These are phyloP conservation scores for Grus americana DNA, from an alignment of 2,113 vertebrate genomes.

Conservation along the genomic window DNA sequence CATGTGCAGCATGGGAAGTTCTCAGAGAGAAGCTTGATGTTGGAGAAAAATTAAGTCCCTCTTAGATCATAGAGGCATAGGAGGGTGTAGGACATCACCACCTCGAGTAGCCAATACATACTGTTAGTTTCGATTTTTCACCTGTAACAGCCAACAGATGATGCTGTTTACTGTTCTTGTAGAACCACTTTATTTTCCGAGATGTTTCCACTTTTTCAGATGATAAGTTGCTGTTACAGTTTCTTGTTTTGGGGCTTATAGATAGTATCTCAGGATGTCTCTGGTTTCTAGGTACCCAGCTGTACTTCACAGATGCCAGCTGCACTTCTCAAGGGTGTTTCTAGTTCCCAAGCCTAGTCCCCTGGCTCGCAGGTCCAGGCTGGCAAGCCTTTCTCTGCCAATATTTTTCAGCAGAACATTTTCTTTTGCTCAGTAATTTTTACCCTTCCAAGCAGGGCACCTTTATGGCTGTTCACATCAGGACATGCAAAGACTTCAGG, in stretches of 20 bases:
- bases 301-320: not conserved
- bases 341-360: not conserved
- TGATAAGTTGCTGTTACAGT: not conserved
- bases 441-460: not conserved
- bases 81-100: not conserved
- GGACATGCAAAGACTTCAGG: not conserved
- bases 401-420: not conserved
- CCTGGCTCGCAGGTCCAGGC: not conserved
- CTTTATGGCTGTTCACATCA: not conserved
- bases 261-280: not conserved
- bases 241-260: not conserved
- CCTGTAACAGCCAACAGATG: not conserved
- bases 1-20: not conserved
- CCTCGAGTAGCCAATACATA: not conserved
- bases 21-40: not conserved
- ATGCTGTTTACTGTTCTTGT: not conserved
- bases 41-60: not conserved
- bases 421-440: not conserved
- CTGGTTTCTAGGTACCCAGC: not conserved
- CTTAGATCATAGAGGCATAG: not conserved
- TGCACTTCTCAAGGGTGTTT: not conserved
- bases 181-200: not conserved
- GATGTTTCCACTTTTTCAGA: not conserved
- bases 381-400: not conserved
- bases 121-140: not conserved